Conservation (phyloP, 2,113 vertebrate species). For the Pseudolaguvia tuberculata region DNA sequence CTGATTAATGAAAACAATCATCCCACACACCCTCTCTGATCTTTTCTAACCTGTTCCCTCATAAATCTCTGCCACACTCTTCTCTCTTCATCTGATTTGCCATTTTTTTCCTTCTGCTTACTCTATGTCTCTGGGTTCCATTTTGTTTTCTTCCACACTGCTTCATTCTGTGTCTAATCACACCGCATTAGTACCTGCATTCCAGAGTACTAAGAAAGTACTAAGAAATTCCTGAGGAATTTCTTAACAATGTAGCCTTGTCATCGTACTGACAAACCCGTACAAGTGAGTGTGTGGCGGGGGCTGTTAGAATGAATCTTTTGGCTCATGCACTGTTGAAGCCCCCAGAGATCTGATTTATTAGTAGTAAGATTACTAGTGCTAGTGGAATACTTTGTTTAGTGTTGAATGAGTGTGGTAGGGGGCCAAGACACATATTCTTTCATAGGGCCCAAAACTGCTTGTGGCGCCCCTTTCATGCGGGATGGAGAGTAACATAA, state of each 20-base stretch:
- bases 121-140: constrained; percentile 12
- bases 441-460: too few species aligned
- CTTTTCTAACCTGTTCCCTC: constrained; percentile 2
- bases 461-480: too few species aligned
- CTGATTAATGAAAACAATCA: constrained; percentile 2
- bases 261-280: constrained; percentile 43
- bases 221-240: too few species aligned
- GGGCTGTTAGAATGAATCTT: too few species aligned
- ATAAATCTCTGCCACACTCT: constrained; percentile 40
- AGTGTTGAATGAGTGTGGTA: too few species aligned
- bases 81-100: constrained; percentile 50
- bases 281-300: constrained; percentile 43
- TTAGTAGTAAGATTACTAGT: too few species aligned
- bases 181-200: constrained; percentile 70
- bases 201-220: constrained; percentile 68
- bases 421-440: too few species aligned
- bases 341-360: too few species aligned
- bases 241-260: constrained; percentile 70
- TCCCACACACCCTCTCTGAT: background rate
- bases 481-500: constrained; percentile 6
- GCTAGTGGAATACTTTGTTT: too few species aligned
- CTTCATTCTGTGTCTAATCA: constrained; percentile 56
- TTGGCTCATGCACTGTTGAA: too few species aligned
- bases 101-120: constrained; percentile 17
- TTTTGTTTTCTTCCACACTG: background rate